phyloP scores from a whole-genome alignment of 2,113 vertebrate genomes.

The Tetrao urogallus region DNA sequence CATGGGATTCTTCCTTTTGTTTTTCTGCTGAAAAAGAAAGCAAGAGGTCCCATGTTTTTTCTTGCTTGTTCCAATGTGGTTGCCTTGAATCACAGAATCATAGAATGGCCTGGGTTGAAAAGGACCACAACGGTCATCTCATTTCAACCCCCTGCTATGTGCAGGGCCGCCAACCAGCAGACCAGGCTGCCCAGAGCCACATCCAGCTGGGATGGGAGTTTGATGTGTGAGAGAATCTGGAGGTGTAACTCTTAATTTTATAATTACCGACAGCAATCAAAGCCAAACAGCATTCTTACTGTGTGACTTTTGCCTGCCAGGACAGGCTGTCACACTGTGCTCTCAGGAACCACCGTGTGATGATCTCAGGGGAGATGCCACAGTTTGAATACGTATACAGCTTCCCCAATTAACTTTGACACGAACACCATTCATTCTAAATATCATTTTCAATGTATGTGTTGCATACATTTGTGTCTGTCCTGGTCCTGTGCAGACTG shows the following conservation, averaged over 20 bases:
- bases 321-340: fast-evolving
- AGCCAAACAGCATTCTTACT: fast-evolving
- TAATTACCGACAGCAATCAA: background rate
- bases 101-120: too few species aligned
- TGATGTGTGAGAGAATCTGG: fast-evolving
- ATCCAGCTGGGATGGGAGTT: fast-evolving
- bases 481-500: too few species aligned
- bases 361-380: background rate
- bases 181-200: too few species aligned
- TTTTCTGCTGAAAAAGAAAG: background rate
- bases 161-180: too few species aligned
- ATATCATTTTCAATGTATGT: background rate
- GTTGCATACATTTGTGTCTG: background rate
- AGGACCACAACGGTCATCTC: too few species aligned
- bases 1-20: too few species aligned
- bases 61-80: fast-evolving
- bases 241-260: background rate
- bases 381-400: background rate
- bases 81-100: too few species aligned
- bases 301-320: fast-evolving
- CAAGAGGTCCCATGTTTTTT: fast-evolving
- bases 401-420: background rate
- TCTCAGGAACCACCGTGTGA: fast-evolving
- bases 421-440: background rate
- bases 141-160: too few species aligned